Evolutionary conservation across 2,888 invertebrate genomes (phyloP), one percentile per base, ranked within the genome.

Genomic region (Drosophila limbata): DNA sequence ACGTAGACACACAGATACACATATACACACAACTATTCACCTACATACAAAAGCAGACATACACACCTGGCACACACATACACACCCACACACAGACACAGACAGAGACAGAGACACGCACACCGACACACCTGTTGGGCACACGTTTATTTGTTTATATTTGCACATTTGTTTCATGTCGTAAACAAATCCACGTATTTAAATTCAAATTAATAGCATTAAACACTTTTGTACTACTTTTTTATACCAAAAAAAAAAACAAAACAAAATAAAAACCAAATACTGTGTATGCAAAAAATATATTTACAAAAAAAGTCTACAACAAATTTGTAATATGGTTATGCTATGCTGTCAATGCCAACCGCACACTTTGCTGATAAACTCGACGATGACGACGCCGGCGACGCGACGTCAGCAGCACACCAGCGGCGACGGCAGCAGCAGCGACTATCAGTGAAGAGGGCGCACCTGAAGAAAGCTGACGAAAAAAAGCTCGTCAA

Each of bases 111-210:
- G 44, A 13, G 21, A 57, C 50, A 28, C 50, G 19, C 19, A 64
- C 62, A 56, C 44, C 11, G 8, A 62, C 73, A 68, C 74, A 85
- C 83, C 85, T 82, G 83, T 82, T 79, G 70, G 71, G 56, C 69
- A 73, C 62, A 84, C 70, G 70, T 60, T 64, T 69, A 75, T 83
- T 83, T 86, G 86, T 79, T 77, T 63, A 76, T 81, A 76, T 86
- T 78, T 86, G 79, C 72, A 84, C 81, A 84, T 76, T 84, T 88
- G 84, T 83, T 84, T 86, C 76, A 73, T 52, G 61, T 73, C 73
- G 77, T 73, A 84, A 84, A 84, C 84, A 88, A 84, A 84, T 84
- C 81, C 76, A 85, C 80, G 69, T 74, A 84, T 79, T 85, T 80
- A 82, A 76, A 60, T 79, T 67, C 33, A 56, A 77, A 79, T 60